Evolutionary conservation across 2,113 vertebrate species (phyloP), one percentile per base, ranked within the genome.

Genomic region (Indicator indicator): DNA sequence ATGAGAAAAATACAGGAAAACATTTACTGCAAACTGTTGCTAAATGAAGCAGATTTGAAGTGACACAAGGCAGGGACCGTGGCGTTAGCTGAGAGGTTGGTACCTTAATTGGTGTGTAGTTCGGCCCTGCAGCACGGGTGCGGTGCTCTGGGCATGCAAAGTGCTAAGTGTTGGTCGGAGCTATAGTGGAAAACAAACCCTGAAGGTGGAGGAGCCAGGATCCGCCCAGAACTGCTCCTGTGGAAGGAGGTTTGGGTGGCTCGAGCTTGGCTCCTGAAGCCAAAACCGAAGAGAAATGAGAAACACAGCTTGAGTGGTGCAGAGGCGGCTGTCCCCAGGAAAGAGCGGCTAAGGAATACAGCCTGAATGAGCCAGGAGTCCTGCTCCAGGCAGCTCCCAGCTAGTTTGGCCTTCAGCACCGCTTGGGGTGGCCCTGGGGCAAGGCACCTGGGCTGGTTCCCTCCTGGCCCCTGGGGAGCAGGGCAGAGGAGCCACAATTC

Each of bases 91-190:
- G 95, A 80, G 83, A 77, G 90, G 83, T 56, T 94, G 86, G 89
- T 94, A 83, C 91, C 94, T 76, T 95, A 93, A 92, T 96, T 90
- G 93, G 77, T 75, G 91, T 89, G 91, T 93, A 95, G 97, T 84
- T 88, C 76, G 92, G 82, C 87, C 68, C 72, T 50, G 73, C 26
- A 36, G 63, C 62, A 40, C 55, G 50, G 73, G 42, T 84, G 26
- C 4, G 58, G 46, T 50, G 38, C 92, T 91, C 50, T 28, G 89
- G 83, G 87, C 68, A 19, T 83, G 82, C 30, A 14, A 94, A 80
- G 82, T 90, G 89, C 93, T 80, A 90, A 95, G 88, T 92, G 89
- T 95, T 84, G 70, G 86, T 68, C 42, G 75, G 30, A 86, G 70
- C 88, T 84, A 46, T 83, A 93, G 69, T 76, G 95, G 88, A 94